A percentile compares a stretch with the other conserved stretches of the same genome.
Conservation (phyloP, 2,888 invertebrate species). For the Peribatodes rhomboidaria region DNA sequence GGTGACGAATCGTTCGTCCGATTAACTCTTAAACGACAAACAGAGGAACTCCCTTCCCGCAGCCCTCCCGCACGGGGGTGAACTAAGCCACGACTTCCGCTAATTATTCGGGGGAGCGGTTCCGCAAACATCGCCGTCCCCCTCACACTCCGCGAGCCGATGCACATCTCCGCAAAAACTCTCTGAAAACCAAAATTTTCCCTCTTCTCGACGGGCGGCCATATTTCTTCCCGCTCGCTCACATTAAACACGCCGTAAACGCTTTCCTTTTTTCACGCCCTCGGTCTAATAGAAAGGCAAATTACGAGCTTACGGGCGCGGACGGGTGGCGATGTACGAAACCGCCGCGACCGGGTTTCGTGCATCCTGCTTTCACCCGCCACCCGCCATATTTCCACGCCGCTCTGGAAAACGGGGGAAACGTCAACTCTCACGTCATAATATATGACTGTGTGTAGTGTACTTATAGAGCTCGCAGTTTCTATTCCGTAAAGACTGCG, state of each 20-base stretch:
- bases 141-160: conserved; percentile 77
- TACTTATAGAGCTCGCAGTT: conserved; percentile 53
- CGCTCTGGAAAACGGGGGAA: conserved; percentile 77
- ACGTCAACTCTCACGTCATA: conserved; percentile 82
- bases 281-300: conserved; percentile 87
- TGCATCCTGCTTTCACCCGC: conserved; percentile 73
- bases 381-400: conserved; percentile 66
- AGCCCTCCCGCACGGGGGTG: conserved; percentile 75
- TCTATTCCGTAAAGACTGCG: not conserved
- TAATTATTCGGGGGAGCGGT: conserved; percentile 82
- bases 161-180: conserved; percentile 86
- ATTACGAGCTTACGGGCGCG: conserved; percentile 87
- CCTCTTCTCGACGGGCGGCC: conserved; percentile 83
- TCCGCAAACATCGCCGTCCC: conserved; percentile 76
- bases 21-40: conserved; percentile 87
- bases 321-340: conserved; percentile 86
- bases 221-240: conserved; percentile 87
- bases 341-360: conserved; percentile 75
- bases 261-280: conserved; percentile 87
- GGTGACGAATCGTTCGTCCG: conserved; percentile 85
- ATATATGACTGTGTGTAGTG: conserved; percentile 61
- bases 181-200: conserved; percentile 85
- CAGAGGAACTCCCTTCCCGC: conserved; percentile 83
- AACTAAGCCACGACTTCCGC: conserved; percentile 86
- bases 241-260: conserved; percentile 86